Base-by-base conservation (phyloP, 2,888 invertebrate species). In the Eupelmus urozonus region DNA sequence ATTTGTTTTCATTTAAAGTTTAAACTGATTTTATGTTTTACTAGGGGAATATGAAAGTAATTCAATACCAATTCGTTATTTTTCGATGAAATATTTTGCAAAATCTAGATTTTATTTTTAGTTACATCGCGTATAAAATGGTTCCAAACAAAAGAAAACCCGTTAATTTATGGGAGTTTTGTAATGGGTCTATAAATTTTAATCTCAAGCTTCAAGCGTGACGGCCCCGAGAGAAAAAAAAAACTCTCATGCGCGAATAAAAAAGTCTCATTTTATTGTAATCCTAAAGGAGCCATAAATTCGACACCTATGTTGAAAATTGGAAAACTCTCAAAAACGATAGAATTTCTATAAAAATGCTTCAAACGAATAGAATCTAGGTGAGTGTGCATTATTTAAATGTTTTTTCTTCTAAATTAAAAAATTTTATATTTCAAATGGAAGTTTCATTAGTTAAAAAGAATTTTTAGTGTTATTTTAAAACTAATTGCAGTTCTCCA, bases 141-240 rank as follows among this genome's bases (percentile, higher is more conserved):
- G 5, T 49, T n/a, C 49, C 49, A 49, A 25, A 25, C 55, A 25
- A 9, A 27, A 59, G n/a, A 70, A 57, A 29, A 60, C 45, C 34
- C 29, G 60, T 23, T 59, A 71, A 59, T 60, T 71, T 60, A 71
- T 23, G 16, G 59, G 20, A 20, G 11, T 23, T 34, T 23, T 29
- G 29, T 59, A 70, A 70, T 60, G 70, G 23, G 1, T 34, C 60
- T n/a, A 49, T 71, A 71, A 71, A 71, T 71, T 71, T 60, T 49
- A 49, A 60, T 49, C 34, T 69, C 5, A n/a, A n/a, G n/a, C 20
- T 71, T 66, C 20, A 13, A 53, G 51, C 60, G 29, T n/a, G 55
- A 4, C 34, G 23, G 16, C 16, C 18, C 1, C 0, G 11, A 11
- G 4, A 23, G 34, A 65, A 65, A 49, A 65, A 67, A 11, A 55